A percentile compares a stretch with the other conserved stretches of the same genome.
Evolutionary conservation across 2,797 vertebrate species (phyloP).

Genomic region (Anguilla obscura): DNA sequence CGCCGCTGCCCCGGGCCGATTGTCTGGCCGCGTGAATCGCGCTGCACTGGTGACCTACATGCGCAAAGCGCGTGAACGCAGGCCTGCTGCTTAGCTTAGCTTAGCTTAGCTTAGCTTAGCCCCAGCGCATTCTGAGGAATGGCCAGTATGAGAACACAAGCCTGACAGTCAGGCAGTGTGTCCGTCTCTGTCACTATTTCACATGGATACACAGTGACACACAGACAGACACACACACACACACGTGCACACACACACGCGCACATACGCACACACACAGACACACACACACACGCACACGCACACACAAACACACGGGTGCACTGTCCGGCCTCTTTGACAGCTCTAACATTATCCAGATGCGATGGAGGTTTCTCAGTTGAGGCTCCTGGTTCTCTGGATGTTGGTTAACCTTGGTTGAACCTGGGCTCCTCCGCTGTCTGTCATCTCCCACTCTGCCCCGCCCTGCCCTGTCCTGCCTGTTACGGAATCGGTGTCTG

Average conservation of each 20-base stretch:
- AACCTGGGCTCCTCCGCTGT: not conserved
- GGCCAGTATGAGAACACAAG: not conserved
- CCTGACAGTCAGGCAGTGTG: not conserved
- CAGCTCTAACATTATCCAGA: constrained; percentile 23
- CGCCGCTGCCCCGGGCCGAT: not conserved
- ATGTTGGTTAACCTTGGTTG: constrained; percentile 5
- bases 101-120: too few species aligned
- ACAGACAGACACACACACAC: not conserved
- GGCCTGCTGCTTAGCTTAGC: not conserved
- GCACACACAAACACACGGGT: not conserved
- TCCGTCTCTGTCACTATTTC: not conserved
- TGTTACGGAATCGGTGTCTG: constrained; percentile 8
- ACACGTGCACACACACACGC: not conserved
- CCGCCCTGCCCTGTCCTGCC: not conserved
- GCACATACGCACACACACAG: not conserved
- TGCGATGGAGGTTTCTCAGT: constrained; percentile 17
- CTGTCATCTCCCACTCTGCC: not conserved
- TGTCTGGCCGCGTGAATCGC: not conserved
- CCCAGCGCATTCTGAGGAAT: not conserved
- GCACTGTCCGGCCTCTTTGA: not conserved
- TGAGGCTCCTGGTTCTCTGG: not conserved
- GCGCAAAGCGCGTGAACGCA: not conserved
- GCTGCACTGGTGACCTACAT: not conserved
- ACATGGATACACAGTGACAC: not conserved
- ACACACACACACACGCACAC: constrained; percentile 3